Conservation (phyloP, 2,888 invertebrate species). For the Pyrochroa serraticornis region DNA sequence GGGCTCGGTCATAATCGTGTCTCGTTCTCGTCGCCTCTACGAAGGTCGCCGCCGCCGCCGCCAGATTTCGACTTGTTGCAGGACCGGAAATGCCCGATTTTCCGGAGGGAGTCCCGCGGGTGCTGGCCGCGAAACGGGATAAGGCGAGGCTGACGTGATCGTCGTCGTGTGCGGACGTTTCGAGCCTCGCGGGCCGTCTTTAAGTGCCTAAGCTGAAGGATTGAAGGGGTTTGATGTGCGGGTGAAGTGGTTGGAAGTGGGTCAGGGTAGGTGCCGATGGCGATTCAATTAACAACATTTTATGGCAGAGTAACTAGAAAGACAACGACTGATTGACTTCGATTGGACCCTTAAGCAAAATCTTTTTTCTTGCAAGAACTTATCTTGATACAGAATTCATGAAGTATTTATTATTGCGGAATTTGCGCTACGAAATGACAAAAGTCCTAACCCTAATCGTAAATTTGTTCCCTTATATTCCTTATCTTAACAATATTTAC, state of each 20-base stretch:
- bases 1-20: slow-evolving; percentile 31
- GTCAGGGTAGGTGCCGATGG: neutral
- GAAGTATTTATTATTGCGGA: neutral
- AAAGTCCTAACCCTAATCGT: too few species aligned
- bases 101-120: neutral
- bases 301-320: neutral
- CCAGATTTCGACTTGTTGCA: slow-evolving; percentile 18
- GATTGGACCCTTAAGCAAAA: neutral
- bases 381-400: slow-evolving; percentile 3
- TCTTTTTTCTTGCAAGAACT: neutral
- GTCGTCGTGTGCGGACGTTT: neutral
- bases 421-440: too few species aligned
- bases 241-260: slow-evolving; percentile 2
- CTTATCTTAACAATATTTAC: too few species aligned
- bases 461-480: too few species aligned
- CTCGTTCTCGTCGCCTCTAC: slow-evolving; percentile 3
- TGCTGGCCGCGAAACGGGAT: neutral
- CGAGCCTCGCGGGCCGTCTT: neutral
- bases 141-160: neutral
- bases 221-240: neutral
- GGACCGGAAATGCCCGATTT: slow-evolving; percentile 2
- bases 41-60: slow-evolving; percentile 9
- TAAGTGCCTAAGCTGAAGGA: neutral
- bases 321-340: neutral
- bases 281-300: slow-evolving; percentile 3